Evolutionary conservation across 1,140 invertebrate genomes (phyloP), one percentile per base, ranked within the genome.

Genomic region (Monochamus saltuarius): DNA sequence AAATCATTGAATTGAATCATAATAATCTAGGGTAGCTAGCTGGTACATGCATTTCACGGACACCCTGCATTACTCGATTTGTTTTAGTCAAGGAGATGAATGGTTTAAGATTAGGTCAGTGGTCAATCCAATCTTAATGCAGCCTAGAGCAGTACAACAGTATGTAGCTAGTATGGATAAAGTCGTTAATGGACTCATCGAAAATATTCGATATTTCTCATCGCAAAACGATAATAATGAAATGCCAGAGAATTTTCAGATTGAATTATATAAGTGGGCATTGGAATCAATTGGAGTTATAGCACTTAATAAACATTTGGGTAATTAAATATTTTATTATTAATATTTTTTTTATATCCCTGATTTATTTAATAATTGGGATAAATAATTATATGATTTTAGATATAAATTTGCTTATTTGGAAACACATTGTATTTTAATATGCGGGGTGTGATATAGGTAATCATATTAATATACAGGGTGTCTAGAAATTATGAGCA

Each of bases 281-380:
- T 68, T 90, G 14, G 89, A 91, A 70, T 87, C 85, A 0, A 85
- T 89, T 6, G 83, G 79, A 0, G 71, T 83, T 6, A 81, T 91
- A 0, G 87, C 87, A 1, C 74, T 91, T 34, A 86, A 90, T 35
- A 79, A 79, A 10, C 79, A 87, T 9, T 73, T 91, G 9, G 85
- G 68, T 59, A 55, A 40, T 6, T n/a, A 8, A 13, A 22, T 55
- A 46, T n/a, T 16, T 29, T 17, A 9, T 10, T 46, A 35, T 52
- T 6, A 13, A n/a, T 52, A 4, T n/a, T 52, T 38, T 1, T 14
- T 52, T 14, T 38, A 52, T 11, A 2, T 9, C 50, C 36, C 43
- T 56, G 9, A 42, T 11, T 10, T 6, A 8, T 11, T 11, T 14
- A 40, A 8, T 2, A 8, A 2, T n/a, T n/a, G 38, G 2, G 2